phyloP scores from a whole-genome alignment of 2,888 invertebrate species.

The Coecobrya sp. region DNA sequence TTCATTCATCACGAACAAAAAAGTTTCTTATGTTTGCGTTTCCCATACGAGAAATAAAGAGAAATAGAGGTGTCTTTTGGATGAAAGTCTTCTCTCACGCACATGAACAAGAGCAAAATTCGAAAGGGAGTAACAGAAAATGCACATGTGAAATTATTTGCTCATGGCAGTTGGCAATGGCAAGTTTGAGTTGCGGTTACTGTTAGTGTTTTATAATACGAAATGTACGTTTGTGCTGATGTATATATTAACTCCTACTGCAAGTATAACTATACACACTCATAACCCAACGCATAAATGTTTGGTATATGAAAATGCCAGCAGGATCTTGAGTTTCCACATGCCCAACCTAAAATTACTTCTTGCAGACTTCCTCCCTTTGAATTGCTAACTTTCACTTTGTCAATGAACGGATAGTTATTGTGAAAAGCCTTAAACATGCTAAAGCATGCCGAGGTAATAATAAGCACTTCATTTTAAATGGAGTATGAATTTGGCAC shows the following conservation, averaged over 20 bases:
- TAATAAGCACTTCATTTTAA: not conserved
- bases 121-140: not conserved
- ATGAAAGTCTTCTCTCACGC: slow-evolving; percentile 40
- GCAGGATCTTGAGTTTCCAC: slow-evolving; percentile 25
- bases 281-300: not conserved
- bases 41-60: not conserved
- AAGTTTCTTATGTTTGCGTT: slow-evolving; percentile 20
- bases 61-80: slow-evolving; percentile 17
- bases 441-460: not conserved
- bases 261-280: too few relatives aligned
- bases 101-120: slow-evolving; percentile 19
- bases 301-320: not conserved
- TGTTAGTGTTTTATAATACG: not conserved
- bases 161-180: slow-evolving; percentile 48
- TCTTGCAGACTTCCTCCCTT: slow-evolving; percentile 44
- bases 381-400: not conserved
- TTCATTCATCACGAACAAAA: slow-evolving; percentile 60
- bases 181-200: slow-evolving; percentile 40
- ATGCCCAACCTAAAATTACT: slow-evolving; percentile 42
- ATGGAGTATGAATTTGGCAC: not conserved
- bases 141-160: slow-evolving; percentile 49
- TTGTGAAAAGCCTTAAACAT: too few relatives aligned
- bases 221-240: too few relatives aligned
- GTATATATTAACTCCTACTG: too few relatives aligned
- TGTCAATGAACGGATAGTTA: not conserved